phyloP scores from a whole-genome alignment of 2,888 invertebrate species.

The Adelphocoris suturalis region DNA sequence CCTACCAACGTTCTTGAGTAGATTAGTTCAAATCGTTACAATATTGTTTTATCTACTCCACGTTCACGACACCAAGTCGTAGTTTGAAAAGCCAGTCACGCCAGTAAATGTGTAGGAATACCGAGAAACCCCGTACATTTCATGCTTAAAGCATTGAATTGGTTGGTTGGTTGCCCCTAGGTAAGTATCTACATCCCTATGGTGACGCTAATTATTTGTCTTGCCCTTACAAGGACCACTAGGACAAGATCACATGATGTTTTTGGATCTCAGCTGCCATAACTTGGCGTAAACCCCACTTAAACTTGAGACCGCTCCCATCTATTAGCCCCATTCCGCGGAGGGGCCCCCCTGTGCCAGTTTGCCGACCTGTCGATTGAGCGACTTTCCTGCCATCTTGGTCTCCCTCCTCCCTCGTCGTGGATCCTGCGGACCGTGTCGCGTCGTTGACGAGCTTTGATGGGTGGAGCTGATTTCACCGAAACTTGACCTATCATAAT shows the following conservation, averaged over 20 bases:
- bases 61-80: no score
- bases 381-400: conserved; percentile 53
- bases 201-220: not conserved
- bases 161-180: no score
- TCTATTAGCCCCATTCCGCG: conserved; percentile 54
- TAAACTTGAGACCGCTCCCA: conserved; percentile 55
- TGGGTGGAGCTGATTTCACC: conserved; percentile 22
- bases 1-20: no score
- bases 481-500: conserved; percentile 10
- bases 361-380: conserved; percentile 54
- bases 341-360: conserved; percentile 16
- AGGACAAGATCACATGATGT: conserved; percentile 16
- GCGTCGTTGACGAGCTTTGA: not conserved
- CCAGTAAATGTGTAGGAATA: no score
- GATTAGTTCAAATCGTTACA: no score
- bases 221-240: not conserved
- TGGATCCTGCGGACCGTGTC: conserved; percentile 17
- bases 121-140: no score
- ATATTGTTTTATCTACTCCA: no score
- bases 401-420: not conserved
- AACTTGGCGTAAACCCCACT: conserved; percentile 34
- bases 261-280: conserved; percentile 10
- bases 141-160: no score
- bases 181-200: no score
- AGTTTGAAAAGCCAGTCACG: no score